Conservation (phyloP, 2,888 invertebrate species). For the Plusia festucae region DNA sequence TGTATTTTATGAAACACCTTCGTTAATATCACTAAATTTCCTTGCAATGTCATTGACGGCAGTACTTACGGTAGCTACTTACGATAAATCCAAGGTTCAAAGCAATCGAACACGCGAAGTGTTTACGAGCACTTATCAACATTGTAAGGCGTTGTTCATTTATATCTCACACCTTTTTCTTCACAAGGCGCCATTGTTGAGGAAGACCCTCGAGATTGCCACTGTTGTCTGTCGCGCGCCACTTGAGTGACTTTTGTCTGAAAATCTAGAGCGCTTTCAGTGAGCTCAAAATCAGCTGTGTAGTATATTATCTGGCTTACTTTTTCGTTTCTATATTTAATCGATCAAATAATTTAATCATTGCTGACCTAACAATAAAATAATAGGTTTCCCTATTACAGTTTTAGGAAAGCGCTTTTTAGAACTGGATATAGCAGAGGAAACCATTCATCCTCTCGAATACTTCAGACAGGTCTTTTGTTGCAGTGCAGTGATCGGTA, state of each 20-base stretch:
- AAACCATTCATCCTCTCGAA: too few species aligned
- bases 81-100: neutral
- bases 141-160: neutral
- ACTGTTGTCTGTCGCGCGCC: conserved; percentile 1
- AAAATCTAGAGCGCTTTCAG: neutral
- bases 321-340: neutral
- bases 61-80: neutral
- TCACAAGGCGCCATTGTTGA: neutral
- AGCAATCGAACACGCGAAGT: neutral
- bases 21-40: too few species aligned
- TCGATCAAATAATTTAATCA: too few species aligned
- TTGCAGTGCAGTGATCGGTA: too few species aligned
- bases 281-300: neutral
- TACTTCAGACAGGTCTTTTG: too few species aligned
- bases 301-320: neutral
- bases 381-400: neutral
- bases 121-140: neutral
- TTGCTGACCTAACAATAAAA: too few species aligned
- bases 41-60: neutral
- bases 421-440: too few species aligned
- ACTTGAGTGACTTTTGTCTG: neutral
- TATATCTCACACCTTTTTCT: neutral
- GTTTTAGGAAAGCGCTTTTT: too few species aligned
- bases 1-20: too few species aligned
- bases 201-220: neutral